Evolutionary conservation across 2,797 vertebrate genomes (phyloP), one percentile per base, ranked within the genome.

Genomic region (Xerus rutilus): DNA sequence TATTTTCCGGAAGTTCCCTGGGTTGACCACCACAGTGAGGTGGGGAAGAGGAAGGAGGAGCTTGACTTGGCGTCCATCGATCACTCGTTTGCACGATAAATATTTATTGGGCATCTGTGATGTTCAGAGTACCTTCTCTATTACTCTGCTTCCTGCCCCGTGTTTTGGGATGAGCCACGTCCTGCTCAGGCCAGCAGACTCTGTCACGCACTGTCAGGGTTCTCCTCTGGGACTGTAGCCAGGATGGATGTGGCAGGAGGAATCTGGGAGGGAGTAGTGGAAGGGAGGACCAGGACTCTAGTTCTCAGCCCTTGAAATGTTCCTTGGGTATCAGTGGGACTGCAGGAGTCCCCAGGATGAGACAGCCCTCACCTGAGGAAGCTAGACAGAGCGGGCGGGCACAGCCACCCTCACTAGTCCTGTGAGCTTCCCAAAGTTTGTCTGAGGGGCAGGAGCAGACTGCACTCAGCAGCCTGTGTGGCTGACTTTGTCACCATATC

Each of bases 1-100:
- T 78, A 74, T 52, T 73, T 82, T 67, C 59, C 4, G 57, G 94
- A 95, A 93, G 73, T 78, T 49, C 45, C 92, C 94, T 70, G 78
- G 91, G 77, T 73, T 78, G 95, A 87, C 95, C 94, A 87, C 95
- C 94, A 57, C 25, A 49, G 59, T 17, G 45, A 91, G 82, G 83
- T 69, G 83, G 67, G 72, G 52, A 45, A 39, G 65, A 45, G 43
- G 92, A 76, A 86, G 82, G 82, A 69, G 69, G 45, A 12, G 78
- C 90, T 79, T 52, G 47, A 30, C 52, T 72, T 93, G 91, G 91
- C 91, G 76, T 79, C 17, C 0, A 1, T 8, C 0, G 79, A 52
- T 74, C 67, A 5, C 57, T 94, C 77, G 23, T 82, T 94, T 77
- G 86, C 85, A 93, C 79, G 73, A 47, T 93, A 95, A 95, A 87